Evolutionary conservation across 2,888 invertebrate species (phyloP), one percentile per base, ranked within the genome.

Genomic region (Ophion ventricosus): DNA sequence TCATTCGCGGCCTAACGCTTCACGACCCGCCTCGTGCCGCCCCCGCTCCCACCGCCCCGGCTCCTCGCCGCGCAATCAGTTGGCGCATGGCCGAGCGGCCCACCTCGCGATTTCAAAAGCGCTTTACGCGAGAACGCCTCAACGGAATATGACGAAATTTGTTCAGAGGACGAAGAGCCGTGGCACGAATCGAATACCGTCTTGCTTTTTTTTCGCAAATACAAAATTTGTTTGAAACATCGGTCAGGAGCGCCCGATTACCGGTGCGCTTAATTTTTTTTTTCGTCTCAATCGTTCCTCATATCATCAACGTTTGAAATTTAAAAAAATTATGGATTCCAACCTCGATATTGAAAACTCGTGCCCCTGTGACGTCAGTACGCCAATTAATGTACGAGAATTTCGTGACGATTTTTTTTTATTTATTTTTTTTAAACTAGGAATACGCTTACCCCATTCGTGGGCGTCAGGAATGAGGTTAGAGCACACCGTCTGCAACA

Each of bases 401-500:
- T 49, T 17, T 14, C 14, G 14, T 0, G 49, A 43, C 3, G 10
- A 14, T 49, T 49, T 11, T 49, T 17, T 2, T 17, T 17, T 49
- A 17, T 2, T 49, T 49, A 17, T 49, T 17, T 2, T 17, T 17
- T 49, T 49, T 2, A 1, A 2, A 17, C 49, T 35, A 56, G n/a
- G 35, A 72, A 57, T 57, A 35, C 72, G 75, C 82, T 83, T 59
- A 80, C 82, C 84, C 82, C 82, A 83, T 75, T 72, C 23, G 72
- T 73, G 61, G 35, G 54, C 67, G 80, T 69, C 73, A 23, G 49
- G 14, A 74, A 69, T 40, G 78, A 81, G 64, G 57, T 43, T 57
- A 43, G 56, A 75, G 61, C 61, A 72, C 76, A 76, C 29, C 73
- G 79, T 82, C 85, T 85, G 85, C 35, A 84, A 82, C 73, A 70